Base-by-base conservation (phyloP, 2,888 invertebrate genomes). In the Thysanoteuthis rhombus region DNA sequence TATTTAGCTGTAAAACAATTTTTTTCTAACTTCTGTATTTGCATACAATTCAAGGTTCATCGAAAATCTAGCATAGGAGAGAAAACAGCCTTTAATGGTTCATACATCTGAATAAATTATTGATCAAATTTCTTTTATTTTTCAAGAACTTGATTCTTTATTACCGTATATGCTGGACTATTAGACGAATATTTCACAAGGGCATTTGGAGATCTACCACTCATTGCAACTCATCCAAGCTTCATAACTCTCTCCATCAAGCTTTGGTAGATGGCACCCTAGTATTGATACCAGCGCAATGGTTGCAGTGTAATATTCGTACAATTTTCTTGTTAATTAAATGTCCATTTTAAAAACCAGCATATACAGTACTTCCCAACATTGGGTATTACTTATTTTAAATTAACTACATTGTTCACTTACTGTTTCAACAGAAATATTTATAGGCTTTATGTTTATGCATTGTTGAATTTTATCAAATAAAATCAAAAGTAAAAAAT, bases 1-100 rank as follows among this genome's bases (percentile, higher is more conserved):
- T 75, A 75, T n/a, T 75, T 75, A n/a, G 75, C 75, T 75, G 75
- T n/a, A 75, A 75, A 75, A 75, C n/a, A 52, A 75, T 75, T 75
- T n/a, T n/a, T 58, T 75, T 75, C 75, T 75, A 75, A 75, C 75
- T 75, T 75, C n/a, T 75, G 16, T 75, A 75, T 75, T 75, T 75
- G 75, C n/a, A 75, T 25, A 75, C n/a, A 75, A 75, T 75, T 36
- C n/a, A 75, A 75, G 75, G 36, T 10, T 75, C 4, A 19, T 75
- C 19, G n/a, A 75, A 28, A 52, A n/a, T 75, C n/a, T 75, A n/a
- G 4, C 25, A 75, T n/a, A 36, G 36, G n/a, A 75, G 36, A 75
- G 36, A 75, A n/a, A 75, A n/a, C 12, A 2, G 10, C 16, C 25
- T 75, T 75, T 12, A 36, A n/a, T 75, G n/a, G n/a, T 75, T n/a